phyloP scores from a whole-genome alignment of 1,140 invertebrate genomes.

The Aphelenchoides fujianensis region DNA sequence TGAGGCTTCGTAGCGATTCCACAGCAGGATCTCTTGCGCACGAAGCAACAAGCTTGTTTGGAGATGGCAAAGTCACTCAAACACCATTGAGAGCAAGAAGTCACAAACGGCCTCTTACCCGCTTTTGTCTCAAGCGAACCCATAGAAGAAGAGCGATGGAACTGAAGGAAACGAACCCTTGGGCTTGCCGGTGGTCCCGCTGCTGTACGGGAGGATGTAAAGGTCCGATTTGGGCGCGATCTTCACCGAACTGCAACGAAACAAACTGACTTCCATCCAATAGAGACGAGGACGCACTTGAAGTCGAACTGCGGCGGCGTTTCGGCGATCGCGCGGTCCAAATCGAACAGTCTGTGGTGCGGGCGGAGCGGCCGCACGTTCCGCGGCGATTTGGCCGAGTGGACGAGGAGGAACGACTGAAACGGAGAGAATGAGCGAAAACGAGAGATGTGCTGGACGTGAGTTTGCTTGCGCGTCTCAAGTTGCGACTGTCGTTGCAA shows the following conservation, averaged over 20 bases:
- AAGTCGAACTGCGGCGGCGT: not conserved
- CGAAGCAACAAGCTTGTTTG: too few species aligned
- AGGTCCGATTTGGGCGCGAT: conserved; percentile 6
- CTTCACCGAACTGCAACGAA: not conserved
- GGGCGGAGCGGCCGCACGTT: not conserved
- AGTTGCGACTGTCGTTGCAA: too few species aligned
- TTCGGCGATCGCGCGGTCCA: not conserved
- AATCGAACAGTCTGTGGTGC: not conserved
- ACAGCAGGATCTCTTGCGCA: too few species aligned
- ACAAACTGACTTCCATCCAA: not conserved
- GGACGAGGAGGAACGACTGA: conserved; percentile 1
- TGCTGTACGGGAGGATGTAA: not conserved
- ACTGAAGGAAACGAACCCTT: too few species aligned
- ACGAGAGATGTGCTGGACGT: too few species aligned
- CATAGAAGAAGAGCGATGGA: too few species aligned
- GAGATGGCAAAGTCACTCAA: too few species aligned
- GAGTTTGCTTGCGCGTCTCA: too few species aligned
- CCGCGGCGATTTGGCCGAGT: not conserved
- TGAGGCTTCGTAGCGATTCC: too few species aligned
- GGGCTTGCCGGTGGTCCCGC: conserved; percentile 12
- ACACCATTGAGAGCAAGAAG: too few species aligned
- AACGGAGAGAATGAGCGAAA: not conserved
- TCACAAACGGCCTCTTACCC: too few species aligned
- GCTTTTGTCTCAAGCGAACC: too few species aligned
- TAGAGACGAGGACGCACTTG: conserved; percentile 6